A percentile compares a stretch with the other conserved stretches of the same genome.
Conservation (phyloP, 2,113 vertebrate genomes). For the Oryzias woworae region DNA sequence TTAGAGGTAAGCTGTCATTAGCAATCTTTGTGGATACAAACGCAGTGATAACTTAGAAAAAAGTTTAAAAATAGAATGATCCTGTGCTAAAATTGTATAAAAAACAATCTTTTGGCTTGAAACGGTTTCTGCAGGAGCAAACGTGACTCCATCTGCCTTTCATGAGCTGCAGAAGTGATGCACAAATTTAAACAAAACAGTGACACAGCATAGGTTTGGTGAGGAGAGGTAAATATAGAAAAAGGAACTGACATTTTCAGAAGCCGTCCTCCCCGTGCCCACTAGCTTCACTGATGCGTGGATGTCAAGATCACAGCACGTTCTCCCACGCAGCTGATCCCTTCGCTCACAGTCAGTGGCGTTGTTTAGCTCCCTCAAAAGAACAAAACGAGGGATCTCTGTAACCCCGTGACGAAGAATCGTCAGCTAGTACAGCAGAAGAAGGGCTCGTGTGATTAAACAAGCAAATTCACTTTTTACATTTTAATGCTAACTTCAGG, state of each 20-base stretch:
- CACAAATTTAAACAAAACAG: constrained; percentile 41
- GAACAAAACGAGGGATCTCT: constrained; percentile 4
- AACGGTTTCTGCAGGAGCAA: constrained; percentile 5
- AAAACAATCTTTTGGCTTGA: constrained; percentile 10
- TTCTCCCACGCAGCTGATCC: constrained; percentile 53
- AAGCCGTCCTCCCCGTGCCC: constrained; percentile 61
- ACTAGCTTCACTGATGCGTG: constrained; percentile 66
- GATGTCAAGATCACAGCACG: constrained; percentile 60
- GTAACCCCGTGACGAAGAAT: constrained; percentile 20
- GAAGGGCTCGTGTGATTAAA: not conserved
- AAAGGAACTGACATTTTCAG: constrained; percentile 76
- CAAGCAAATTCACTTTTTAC: not conserved
- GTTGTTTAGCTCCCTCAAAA: constrained; percentile 28
- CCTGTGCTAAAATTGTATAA: no score
- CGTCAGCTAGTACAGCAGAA: constrained; percentile 6
- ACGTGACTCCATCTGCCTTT: constrained; percentile 7
- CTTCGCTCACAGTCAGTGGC: constrained; percentile 19
- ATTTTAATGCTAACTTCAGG: no score
- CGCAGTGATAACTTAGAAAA: not conserved
- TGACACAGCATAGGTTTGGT: constrained; percentile 43
- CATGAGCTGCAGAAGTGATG: constrained; percentile 12
- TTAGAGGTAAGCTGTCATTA: constrained; percentile 28
- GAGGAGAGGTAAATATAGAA: constrained; percentile 67
- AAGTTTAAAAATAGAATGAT: not conserved
- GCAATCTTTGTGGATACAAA: not conserved